Evolutionary conservation across 92 coral and sea anemone species (phyloP), one percentile per base, ranked within the genome.

Genomic region (Plumapathes pennacea): DNA sequence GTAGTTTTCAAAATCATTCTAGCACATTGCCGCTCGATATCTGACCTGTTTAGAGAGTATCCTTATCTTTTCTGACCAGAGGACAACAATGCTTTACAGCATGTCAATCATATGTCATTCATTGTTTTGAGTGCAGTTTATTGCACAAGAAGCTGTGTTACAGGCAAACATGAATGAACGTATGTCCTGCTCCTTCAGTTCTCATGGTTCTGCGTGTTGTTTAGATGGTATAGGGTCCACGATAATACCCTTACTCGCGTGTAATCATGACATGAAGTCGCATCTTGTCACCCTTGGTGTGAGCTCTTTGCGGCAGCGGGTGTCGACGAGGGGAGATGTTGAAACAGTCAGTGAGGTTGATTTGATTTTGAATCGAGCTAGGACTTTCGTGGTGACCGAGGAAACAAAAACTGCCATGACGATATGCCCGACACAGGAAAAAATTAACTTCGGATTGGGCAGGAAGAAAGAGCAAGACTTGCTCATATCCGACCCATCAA

Each of bases 361-460:
- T n/a, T n/a, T n/a, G n/a, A n/a, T n/a, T n/a, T n/a, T n/a, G n/a
- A n/a, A n/a, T n/a, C n/a, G n/a, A n/a, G n/a, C n/a, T n/a, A n/a
- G n/a, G n/a, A n/a, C n/a, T n/a, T n/a, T n/a, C n/a, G n/a, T n/a
- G 5, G 25, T 49, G 8, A 36, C 13, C 3, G 33, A 4, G 4
- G 12, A 21, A 3, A 36, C 18, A 2, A 22, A 22, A 4, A 5
- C 13, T 4, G 8, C 32, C 18, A 49, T 49, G 56, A 49, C 56
- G 4, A 20, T 49, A 22, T 49, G 56, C n/a, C 58, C 58, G 0
- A 12, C 58, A 52, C 21, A 52, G 58, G 19, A 52, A 52, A 30
- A 29, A 60, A 19, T 23, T 61, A 17, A 44, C 69, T 1, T 12
- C 40, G 4, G 69, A 61, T 26, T 61, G 69, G 69, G 22, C 69